Percentiles rank a stretch among this genome's conserved stretches.
phyloP scores from a whole-genome alignment of 2,888 invertebrate genomes.

The Stenoptilia bipunctidactyla region DNA sequence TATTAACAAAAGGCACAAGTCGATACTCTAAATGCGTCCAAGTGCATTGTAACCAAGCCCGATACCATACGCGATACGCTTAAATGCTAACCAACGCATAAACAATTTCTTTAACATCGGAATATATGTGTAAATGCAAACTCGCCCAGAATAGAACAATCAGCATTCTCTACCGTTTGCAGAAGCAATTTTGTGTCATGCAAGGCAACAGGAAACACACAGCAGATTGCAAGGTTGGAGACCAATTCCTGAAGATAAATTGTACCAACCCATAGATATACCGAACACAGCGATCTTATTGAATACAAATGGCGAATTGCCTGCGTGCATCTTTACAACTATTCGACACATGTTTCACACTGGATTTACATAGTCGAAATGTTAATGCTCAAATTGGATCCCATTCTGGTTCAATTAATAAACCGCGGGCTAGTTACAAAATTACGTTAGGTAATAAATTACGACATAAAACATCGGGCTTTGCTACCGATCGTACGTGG shows the following conservation, averaged over 20 bases:
- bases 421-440: conserved; percentile 22
- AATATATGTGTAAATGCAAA: conserved; percentile 21
- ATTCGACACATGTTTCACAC: not conserved
- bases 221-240: conserved; percentile 23
- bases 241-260: conserved; percentile 40
- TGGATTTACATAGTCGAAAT: not conserved
- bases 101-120: conserved; percentile 6
- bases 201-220: conserved; percentile 43
- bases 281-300: conserved; percentile 55
- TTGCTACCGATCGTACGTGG: conserved; percentile 45
- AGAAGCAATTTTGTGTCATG: conserved; percentile 58
- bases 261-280: conserved; percentile 39
- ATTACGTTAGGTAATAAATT: conserved; percentile 40
- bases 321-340: too few relatives aligned
- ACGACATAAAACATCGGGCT: conserved; percentile 50
- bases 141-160: conserved; percentile 54
- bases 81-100: not conserved
- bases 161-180: conserved; percentile 51
- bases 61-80: not conserved
- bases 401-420: not conserved
- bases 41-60: not conserved
- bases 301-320: conserved; percentile 49
- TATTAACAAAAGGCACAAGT: too few relatives aligned
- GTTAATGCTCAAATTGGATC: not conserved
- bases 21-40: not conserved